These are phyloP conservation scores for Metopolophium dirhodum DNA, from an alignment of 1,140 invertebrate genomes.

Conservation along the genomic window DNA sequence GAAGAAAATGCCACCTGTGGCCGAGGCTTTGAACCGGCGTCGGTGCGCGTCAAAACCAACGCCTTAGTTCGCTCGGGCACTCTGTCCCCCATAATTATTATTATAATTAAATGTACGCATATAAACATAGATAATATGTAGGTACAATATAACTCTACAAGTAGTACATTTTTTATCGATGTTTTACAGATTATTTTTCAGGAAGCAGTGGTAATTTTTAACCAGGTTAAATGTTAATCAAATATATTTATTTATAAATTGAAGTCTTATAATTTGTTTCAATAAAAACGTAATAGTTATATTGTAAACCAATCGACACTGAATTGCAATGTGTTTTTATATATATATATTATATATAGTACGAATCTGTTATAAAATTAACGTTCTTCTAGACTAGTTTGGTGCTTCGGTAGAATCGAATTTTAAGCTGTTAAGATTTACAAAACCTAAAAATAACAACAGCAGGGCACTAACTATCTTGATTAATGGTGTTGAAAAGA, in stretches of 20 bases:
- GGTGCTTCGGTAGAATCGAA: neutral
- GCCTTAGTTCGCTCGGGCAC: too few relatives aligned
- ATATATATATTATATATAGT: too few relatives aligned
- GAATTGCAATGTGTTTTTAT: neutral
- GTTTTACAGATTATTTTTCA: neutral
- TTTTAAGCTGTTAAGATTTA: constrained; percentile 13
- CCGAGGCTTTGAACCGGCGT: too few relatives aligned
- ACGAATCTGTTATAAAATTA: neutral
- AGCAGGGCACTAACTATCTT: constrained; percentile 12
- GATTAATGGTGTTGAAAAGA: constrained; percentile 40
- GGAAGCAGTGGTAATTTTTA: neutral
- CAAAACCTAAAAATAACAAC: constrained; percentile 10
- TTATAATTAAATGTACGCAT: neutral
- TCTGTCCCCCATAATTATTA: neutral
- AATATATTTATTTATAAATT: neutral
- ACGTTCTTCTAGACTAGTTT: neutral
- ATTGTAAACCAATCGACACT: neutral
- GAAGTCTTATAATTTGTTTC: neutral
- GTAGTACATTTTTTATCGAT: too few relatives aligned
- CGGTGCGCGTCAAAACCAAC: too few relatives aligned
- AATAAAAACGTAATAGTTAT: neutral
- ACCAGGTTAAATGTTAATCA: neutral
- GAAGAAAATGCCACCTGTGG: too few relatives aligned
- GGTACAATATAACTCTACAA: neutral
- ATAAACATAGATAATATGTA: neutral